These are phyloP conservation scores for Pseudomyrmex pallidus DNA, from an alignment of 1,140 invertebrate genomes.

Conservation along the genomic window DNA sequence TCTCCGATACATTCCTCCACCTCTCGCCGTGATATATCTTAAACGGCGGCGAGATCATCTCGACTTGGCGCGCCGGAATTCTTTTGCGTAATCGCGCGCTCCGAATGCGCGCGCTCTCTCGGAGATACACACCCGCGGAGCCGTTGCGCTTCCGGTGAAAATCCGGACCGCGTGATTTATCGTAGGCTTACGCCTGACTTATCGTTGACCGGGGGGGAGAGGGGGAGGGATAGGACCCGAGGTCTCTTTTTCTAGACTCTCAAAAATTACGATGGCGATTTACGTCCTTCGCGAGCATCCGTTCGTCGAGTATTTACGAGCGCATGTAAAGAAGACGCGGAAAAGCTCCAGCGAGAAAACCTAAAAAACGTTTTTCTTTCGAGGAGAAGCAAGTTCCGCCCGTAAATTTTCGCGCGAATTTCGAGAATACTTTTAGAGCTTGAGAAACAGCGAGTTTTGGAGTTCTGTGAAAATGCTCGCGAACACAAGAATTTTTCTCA, in stretches of 20 bases:
- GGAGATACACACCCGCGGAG: not conserved
- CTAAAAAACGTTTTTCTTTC: conserved; percentile 21
- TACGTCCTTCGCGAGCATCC: conserved; percentile 1
- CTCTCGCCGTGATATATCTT: conserved; percentile 6
- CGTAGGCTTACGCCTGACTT: conserved; percentile 14
- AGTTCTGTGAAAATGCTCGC: not conserved
- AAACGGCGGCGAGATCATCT: conserved; percentile 20
- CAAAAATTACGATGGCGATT: conserved; percentile 59
- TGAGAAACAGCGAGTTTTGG: not conserved
- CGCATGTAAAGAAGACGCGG: not conserved
- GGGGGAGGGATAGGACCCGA: not conserved
- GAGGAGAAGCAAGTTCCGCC: not conserved
- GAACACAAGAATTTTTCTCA: not conserved
- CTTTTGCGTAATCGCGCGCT: conserved; percentile 40
- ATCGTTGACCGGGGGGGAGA: conserved; percentile 22
- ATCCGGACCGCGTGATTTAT: conserved; percentile 56
- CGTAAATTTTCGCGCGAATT: not conserved
- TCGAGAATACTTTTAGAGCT: not conserved
- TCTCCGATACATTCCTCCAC: conserved; percentile 30
- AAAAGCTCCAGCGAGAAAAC: not conserved
- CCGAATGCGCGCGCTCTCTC: not conserved
- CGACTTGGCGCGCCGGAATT: conserved; percentile 6
- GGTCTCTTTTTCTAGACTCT: conserved; percentile 14
- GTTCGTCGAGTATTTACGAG: conserved; percentile 53
- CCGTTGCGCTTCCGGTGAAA: conserved; percentile 38